Evolutionary conservation across 2,797 vertebrate genomes (phyloP).

Genomic region (Thamnophis elegans): DNA sequence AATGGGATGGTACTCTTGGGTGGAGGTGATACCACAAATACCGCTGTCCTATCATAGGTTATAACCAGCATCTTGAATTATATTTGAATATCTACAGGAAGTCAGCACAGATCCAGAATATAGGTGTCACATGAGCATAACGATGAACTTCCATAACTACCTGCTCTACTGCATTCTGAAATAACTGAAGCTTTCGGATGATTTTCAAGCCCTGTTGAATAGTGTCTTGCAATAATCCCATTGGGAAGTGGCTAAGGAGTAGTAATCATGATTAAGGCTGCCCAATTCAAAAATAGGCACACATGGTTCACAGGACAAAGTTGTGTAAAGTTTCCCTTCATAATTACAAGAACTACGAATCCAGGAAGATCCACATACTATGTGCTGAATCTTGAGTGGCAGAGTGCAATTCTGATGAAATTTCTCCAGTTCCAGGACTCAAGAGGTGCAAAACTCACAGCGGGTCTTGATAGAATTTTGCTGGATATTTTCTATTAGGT

Average conservation of each 20-base stretch:
- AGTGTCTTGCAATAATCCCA: not conserved
- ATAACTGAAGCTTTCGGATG: not conserved
- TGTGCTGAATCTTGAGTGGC: not conserved
- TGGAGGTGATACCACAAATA: not conserved
- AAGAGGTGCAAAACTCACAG: not conserved
- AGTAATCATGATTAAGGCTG: not conserved
- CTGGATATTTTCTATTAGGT: not conserved
- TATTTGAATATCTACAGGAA: not conserved
- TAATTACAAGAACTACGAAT: not conserved
- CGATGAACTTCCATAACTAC: not conserved
- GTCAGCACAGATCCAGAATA: not conserved
- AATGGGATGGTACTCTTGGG: not conserved
- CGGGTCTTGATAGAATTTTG: not conserved
- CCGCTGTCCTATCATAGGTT: not conserved
- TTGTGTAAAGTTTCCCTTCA: not conserved
- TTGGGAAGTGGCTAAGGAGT: not conserved
- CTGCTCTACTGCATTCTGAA: not conserved
- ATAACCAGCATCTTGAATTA: not conserved
- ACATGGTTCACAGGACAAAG: not conserved
- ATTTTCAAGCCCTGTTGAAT: not conserved
- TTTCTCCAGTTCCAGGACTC: not conserved
- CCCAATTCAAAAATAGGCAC: not conserved
- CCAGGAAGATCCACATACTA: not conserved
- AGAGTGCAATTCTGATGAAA: not conserved
- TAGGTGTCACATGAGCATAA: not conserved